These are phyloP conservation scores for Lepilemur ruficaudatus DNA, from an alignment of 2,797 vertebrate genomes.

Conservation along the genomic window DNA sequence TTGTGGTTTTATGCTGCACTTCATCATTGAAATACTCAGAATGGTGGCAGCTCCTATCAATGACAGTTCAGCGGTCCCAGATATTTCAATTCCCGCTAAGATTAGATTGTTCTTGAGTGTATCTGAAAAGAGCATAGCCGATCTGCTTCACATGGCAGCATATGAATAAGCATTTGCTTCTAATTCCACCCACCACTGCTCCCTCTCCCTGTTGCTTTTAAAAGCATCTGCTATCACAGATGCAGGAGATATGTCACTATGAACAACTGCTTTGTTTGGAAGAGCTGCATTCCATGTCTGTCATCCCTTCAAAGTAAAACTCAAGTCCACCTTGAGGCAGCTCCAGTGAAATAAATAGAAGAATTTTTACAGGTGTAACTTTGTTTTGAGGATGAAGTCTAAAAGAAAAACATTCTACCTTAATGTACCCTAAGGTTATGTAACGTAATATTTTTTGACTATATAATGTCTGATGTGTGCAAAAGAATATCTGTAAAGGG, in stretches of 20 bases:
- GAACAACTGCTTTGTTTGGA: constrained; percentile 58
- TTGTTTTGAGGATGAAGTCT: not conserved
- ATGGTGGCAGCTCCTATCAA: constrained; percentile 6
- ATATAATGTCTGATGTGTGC: not conserved
- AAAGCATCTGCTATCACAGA: constrained; percentile 70
- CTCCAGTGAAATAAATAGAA: not conserved
- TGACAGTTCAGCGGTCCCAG: not conserved
- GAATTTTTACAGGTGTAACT: not conserved
- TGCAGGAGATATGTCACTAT: constrained; percentile 52
- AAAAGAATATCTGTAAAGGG: not conserved
- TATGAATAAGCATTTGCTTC: constrained; percentile 68
- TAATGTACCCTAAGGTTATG: not conserved
- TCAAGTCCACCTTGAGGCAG: constrained; percentile 14
- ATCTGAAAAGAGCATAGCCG: not conserved
- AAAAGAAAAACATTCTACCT: not conserved
- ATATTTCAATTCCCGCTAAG: constrained; percentile 44
- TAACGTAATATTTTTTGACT: not conserved
- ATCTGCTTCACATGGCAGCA: constrained; percentile 27
- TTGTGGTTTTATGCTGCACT: not conserved
- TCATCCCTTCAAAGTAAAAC: constrained; percentile 33
- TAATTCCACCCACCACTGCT: constrained; percentile 68
- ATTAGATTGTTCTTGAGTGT: constrained; percentile 49
- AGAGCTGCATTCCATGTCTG: constrained; percentile 21
- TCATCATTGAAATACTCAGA: constrained; percentile 7
- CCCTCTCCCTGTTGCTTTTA: constrained; percentile 59